Percentiles rank a stretch among this genome's conserved stretches.
Conservation (phyloP, 2,113 vertebrate species). For the Dryoscopus gambensis region DNA sequence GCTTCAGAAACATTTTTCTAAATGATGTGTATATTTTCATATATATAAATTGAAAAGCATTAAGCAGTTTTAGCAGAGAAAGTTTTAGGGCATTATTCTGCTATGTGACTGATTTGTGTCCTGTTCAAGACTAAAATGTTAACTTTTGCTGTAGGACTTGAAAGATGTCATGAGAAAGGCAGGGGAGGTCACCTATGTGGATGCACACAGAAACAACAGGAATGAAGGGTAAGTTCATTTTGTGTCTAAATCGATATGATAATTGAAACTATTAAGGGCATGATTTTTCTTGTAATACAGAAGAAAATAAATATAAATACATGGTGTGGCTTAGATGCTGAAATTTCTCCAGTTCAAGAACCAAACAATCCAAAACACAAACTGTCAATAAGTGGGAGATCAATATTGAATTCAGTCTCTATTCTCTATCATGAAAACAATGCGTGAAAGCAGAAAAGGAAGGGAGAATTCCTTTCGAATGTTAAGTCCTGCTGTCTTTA, state of each 20-base stretch:
- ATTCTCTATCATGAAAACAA: not conserved
- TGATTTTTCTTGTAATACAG: not conserved
- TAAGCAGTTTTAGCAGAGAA: not conserved
- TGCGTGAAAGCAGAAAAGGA: not conserved
- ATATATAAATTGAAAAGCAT: not conserved
- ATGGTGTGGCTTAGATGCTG: not conserved
- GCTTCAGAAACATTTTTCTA: not conserved
- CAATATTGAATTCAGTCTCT: not conserved
- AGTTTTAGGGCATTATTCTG: not conserved
- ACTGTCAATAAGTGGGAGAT: not conserved
- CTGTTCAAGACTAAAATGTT: conserved; percentile 29
- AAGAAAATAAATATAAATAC: not conserved
- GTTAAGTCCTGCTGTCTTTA: not conserved
- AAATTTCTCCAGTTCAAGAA: not conserved
- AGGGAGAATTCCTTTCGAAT: not conserved
- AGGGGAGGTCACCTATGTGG: conserved; percentile 92
- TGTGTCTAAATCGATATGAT: not conserved
- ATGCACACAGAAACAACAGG: conserved; percentile 89
- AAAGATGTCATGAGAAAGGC: conserved; percentile 95
- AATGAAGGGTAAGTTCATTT: conserved; percentile 82
- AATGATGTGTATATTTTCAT: not conserved
- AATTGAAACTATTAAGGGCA: not conserved
- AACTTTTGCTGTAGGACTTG: conserved; percentile 80
- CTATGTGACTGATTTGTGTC: not conserved
- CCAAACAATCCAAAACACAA: not conserved